A percentile compares a stretch with the other conserved stretches of the same genome.
Evolutionary conservation across 2,113 vertebrate genomes (phyloP).

Genomic region (Chelonoidis abingdonii): DNA sequence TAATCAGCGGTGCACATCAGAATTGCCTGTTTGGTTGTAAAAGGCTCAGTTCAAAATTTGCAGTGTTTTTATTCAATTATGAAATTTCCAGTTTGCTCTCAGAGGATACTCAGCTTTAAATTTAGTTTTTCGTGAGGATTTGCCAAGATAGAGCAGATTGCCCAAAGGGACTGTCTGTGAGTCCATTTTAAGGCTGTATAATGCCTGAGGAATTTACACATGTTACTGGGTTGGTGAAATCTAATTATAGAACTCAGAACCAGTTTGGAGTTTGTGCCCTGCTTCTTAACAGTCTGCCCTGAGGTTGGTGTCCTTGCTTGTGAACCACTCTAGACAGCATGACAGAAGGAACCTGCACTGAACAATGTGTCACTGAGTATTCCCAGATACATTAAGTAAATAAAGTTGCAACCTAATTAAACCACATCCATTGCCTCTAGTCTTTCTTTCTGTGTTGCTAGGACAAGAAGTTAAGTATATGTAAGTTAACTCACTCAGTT

Average conservation of each 20-base stretch:
- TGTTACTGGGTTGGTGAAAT: too few species aligned
- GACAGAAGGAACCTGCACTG: too few species aligned
- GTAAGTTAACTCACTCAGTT: neutral
- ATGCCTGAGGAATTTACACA: too few species aligned
- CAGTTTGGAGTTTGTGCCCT: too few species aligned
- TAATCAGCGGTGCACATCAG: neutral
- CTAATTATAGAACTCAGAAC: too few species aligned
- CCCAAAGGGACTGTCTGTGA: neutral
- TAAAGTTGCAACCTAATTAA: neutral
- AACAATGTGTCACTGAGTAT: neutral
- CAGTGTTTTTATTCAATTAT: neutral
- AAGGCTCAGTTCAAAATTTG: neutral
- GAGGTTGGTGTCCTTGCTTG: too few species aligned
- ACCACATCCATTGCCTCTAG: neutral
- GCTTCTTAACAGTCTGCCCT: too few species aligned
- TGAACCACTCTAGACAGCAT: too few species aligned
- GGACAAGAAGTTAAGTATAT: neutral
- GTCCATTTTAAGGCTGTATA: neutral
- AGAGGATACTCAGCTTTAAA: neutral
- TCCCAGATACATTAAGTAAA: neutral
- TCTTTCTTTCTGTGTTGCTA: neutral
- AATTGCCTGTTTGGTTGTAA: neutral
- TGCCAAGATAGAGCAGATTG: neutral
- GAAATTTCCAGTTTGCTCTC: neutral
- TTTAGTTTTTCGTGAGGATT: neutral